A percentile compares a stretch with the other conserved stretches of the same genome.
phyloP scores from a whole-genome alignment of 2,113 vertebrate genomes.

The Carlito syrichta region DNA sequence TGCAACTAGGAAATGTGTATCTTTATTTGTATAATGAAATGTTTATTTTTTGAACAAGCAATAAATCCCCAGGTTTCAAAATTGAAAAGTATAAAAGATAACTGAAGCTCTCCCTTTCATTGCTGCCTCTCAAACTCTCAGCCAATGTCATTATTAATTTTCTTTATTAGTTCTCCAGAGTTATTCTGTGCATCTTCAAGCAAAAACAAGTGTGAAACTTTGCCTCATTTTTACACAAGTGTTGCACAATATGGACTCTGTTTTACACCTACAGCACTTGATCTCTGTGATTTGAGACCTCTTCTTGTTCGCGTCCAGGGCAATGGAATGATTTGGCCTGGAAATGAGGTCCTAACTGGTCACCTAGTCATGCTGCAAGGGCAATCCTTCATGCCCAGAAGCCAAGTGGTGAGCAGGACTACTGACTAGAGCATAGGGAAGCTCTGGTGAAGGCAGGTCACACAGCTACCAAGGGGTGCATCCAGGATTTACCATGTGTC shows the following conservation, averaged over 20 bases:
- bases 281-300: not conserved
- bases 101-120: not conserved
- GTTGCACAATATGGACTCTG: not conserved
- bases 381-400: accelerated
- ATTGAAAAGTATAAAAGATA: not conserved
- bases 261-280: too few species aligned
- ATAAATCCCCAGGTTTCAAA: not conserved
- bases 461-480: accelerated
- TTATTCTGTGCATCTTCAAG: not conserved
- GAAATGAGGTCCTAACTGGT: not conserved
- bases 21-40: not conserved
- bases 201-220: accelerated
- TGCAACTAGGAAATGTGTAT: not conserved
- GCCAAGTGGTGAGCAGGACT: accelerated
- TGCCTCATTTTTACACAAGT: too few species aligned
- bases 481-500: not conserved
- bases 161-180: not conserved
- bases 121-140: not conserved
- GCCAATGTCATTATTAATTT: too few species aligned
- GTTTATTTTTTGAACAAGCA: not conserved
- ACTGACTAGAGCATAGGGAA: accelerated
- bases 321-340: too few species aligned
- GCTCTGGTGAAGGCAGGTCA: not conserved
- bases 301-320: accelerated
- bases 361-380: too few species aligned